phyloP scores from a whole-genome alignment of 64 coral and sea anemone genomes.

The Trachythela sp. region DNA sequence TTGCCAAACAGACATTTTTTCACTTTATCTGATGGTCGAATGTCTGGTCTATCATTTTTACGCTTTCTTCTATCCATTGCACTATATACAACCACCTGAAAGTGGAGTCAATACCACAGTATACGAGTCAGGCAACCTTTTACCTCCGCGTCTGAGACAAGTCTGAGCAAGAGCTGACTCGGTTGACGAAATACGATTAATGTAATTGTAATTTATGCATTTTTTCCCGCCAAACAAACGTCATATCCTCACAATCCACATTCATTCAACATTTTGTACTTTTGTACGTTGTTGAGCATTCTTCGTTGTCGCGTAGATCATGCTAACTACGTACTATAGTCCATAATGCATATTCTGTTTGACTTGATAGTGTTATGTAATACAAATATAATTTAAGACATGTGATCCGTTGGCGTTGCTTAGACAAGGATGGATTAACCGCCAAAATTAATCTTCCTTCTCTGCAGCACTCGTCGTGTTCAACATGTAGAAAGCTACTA shows the following conservation, averaged over 20 bases:
- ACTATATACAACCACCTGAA: not conserved
- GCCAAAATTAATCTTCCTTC: not conserved
- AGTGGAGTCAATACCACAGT: not conserved
- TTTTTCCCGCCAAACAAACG: not conserved
- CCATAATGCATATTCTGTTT: no score
- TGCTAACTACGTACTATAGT: not conserved
- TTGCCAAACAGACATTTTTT: conserved; percentile 6
- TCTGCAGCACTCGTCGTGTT: not conserved
- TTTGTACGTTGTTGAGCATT: not conserved
- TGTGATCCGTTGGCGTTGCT: not conserved
- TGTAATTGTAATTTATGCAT: not conserved
- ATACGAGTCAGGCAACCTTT: not conserved
- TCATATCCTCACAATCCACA: not conserved
- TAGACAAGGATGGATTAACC: not conserved
- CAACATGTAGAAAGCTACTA: not conserved
- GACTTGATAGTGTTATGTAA: not conserved
- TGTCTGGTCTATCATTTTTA: not conserved
- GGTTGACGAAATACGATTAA: not conserved
- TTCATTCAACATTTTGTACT: not conserved
- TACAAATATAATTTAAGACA: not conserved
- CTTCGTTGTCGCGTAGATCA: not conserved
- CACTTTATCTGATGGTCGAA: not conserved
- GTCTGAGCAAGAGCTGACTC: not conserved
- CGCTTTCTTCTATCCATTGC: not conserved
- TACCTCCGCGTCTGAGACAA: not conserved